Conservation (phyloP, 2,113 vertebrate species). For the Corapipo altera region DNA sequence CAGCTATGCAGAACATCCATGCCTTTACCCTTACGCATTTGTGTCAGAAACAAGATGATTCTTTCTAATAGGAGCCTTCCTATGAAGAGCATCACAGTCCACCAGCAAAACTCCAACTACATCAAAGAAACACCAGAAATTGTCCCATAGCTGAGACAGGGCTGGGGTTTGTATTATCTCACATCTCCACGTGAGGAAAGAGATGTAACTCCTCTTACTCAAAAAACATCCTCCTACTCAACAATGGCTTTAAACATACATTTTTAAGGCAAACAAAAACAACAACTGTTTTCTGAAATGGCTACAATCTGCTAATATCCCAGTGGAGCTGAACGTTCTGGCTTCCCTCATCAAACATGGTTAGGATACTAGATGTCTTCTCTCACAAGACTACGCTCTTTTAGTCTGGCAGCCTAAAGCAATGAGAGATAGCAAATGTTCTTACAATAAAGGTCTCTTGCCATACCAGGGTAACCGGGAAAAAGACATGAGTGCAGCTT, state of each 20-base stretch:
- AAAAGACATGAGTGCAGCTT: background rate
- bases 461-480: background rate
- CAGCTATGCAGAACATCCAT: background rate
- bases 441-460: background rate
- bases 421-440: background rate
- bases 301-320: background rate
- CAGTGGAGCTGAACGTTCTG: background rate
- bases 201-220: background rate
- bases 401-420: background rate
- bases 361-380: background rate
- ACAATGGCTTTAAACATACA: fast-evolving
- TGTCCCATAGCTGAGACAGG: background rate
- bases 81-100: background rate
- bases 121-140: background rate
- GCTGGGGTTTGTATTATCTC: background rate
- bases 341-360: background rate
- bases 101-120: background rate
- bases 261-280: background rate
- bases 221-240: background rate
- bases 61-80: background rate
- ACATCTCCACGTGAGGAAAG: background rate
- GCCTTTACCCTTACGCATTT: background rate
- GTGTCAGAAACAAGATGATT: background rate
- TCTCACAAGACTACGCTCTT: background rate
- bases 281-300: background rate